Conservation (phyloP, 2,113 vertebrate species). For the Morone saxatilis region DNA sequence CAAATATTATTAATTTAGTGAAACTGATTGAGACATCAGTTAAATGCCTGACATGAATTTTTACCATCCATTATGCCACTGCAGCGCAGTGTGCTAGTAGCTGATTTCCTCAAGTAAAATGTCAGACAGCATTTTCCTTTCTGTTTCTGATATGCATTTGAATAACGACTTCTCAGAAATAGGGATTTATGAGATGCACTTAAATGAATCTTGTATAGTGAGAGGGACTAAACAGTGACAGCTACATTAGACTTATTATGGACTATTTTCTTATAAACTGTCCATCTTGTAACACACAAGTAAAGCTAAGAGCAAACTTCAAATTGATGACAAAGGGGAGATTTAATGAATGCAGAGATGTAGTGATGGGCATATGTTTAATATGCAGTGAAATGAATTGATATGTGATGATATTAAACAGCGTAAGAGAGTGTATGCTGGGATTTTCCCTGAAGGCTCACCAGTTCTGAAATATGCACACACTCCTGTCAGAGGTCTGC, state of each 20-base stretch:
- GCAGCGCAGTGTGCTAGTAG: too few relatives aligned
- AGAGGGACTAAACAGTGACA: too few relatives aligned
- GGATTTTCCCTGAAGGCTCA: not conserved
- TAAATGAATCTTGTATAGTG: too few relatives aligned
- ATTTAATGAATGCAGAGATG: not conserved
- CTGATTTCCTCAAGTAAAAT: too few relatives aligned
- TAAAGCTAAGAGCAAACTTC: not conserved
- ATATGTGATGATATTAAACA: not conserved
- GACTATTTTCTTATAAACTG: too few relatives aligned
- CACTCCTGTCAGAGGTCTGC: not conserved
- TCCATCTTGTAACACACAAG: too few relatives aligned
- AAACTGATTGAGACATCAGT: not conserved
- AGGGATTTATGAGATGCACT: too few relatives aligned
- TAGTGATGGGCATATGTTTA: not conserved
- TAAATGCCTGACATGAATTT: not conserved
- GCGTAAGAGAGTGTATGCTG: not conserved
- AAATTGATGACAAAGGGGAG: not conserved
- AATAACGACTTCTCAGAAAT: too few relatives aligned
- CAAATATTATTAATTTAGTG: conserved; percentile 7
- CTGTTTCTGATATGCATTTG: not conserved
- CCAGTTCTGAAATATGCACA: conserved; percentile 1
- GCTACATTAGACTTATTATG: too few relatives aligned
- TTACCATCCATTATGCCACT: not conserved
- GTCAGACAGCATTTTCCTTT: not conserved
- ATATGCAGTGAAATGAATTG: not conserved